A percentile compares a stretch with the other conserved stretches of the same genome.
These are phyloP conservation scores for Porites cylindrica DNA, from an alignment of 92 coral and sea anemone species.

Conservation along the genomic window DNA sequence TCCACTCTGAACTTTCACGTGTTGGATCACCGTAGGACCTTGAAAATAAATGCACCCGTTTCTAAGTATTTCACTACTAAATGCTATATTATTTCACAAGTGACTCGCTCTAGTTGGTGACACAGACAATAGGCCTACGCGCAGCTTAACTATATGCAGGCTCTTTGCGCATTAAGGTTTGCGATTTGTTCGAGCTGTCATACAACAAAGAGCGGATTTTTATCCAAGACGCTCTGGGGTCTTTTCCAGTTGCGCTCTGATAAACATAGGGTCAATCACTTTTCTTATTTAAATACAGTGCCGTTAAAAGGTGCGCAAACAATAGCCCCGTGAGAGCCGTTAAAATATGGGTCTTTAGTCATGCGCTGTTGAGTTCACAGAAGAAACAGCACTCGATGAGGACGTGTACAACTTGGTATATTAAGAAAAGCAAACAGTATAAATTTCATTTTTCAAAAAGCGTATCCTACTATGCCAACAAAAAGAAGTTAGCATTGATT, in stretches of 20 bases:
- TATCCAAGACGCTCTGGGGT: conserved; percentile 31
- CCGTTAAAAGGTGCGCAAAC: conserved; percentile 39
- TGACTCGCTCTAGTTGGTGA: conserved; percentile 19
- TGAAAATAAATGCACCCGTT: background rate
- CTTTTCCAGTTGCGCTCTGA: conserved; percentile 26
- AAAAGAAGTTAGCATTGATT: no score
- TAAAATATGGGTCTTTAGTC: conserved; percentile 17
- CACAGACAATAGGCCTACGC: conserved; percentile 25
- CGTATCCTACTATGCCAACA: no score
- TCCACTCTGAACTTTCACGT: background rate
- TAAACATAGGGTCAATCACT: conserved; percentile 29
- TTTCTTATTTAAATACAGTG: conserved; percentile 50
- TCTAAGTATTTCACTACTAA: background rate
- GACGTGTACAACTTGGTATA: background rate
- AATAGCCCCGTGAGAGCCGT: conserved; percentile 33
- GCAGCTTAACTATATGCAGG: conserved; percentile 52
- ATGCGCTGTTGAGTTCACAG: conserved; percentile 26
- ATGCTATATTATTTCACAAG: background rate
- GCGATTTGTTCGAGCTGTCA: conserved; percentile 31
- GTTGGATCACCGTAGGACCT: background rate
- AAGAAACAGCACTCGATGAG: background rate
- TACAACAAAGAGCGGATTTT: conserved; percentile 20
- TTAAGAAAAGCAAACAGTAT: background rate
- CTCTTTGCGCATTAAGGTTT: conserved; percentile 19
- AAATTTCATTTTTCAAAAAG: background rate